Evolutionary conservation across 2,888 invertebrate species (phyloP).

Genomic region (Loripinus fragilis): DNA sequence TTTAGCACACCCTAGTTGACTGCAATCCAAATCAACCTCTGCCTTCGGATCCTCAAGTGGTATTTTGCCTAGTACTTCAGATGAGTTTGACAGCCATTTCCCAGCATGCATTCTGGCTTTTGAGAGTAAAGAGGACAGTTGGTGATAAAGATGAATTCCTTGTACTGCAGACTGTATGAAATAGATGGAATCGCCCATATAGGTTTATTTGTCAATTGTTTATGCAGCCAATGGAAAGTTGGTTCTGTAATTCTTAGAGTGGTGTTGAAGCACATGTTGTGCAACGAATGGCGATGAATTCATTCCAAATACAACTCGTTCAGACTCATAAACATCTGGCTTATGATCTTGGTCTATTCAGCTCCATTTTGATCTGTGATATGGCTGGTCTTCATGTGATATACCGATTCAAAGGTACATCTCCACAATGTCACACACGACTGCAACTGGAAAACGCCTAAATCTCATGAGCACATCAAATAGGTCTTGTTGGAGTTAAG

Average conservation of each 20-base stretch:
- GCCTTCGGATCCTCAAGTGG: conserved; percentile 41
- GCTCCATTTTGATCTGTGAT: conserved; percentile 38
- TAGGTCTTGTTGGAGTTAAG: conserved; percentile 52
- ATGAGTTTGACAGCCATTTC: conserved; percentile 55
- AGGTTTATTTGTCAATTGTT: conserved; percentile 39
- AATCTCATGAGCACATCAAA: conserved; percentile 49
- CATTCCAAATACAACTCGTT: conserved; percentile 50
- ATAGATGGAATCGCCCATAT: conserved; percentile 62
- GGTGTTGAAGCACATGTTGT: conserved; percentile 39
- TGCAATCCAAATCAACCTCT: conserved; percentile 38
- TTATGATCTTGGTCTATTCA: conserved; percentile 4
- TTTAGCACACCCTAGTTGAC: conserved; percentile 45
- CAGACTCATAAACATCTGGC: conserved; percentile 40
- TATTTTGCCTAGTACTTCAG: conserved; percentile 38
- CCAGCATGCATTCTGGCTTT: conserved; percentile 48
- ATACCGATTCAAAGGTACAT: conserved; percentile 37
- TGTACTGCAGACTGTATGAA: conserved; percentile 32
- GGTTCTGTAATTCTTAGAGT: conserved; percentile 32
- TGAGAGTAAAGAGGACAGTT: conserved; percentile 37
- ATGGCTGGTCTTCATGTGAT: conserved; percentile 13
- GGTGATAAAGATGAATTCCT: conserved; percentile 43
- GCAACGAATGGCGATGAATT: conserved; percentile 60
- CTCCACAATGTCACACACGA: conserved; percentile 45
- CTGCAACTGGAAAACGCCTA: conserved; percentile 35
- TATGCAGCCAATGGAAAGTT: conserved; percentile 38